Evolutionary conservation across 53 echinoderm and acorn worm genomes (phyloP).

Genomic region (Henricia sp.): DNA sequence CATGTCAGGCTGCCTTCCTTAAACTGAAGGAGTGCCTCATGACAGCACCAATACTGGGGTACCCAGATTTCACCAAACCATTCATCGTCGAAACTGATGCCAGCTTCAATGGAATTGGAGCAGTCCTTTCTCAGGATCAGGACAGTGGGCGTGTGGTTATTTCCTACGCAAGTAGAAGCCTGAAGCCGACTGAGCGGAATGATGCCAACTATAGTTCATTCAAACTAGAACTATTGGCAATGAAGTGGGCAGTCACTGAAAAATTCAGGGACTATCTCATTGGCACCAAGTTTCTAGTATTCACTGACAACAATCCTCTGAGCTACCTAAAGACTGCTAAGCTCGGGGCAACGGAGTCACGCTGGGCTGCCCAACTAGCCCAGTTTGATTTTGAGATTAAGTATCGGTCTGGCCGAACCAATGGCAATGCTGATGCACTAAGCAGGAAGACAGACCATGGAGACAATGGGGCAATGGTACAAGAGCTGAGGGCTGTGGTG

Average conservation of each 20-base stretch:
- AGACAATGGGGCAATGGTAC: not conserved
- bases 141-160: conserved; percentile 41
- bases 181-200: conserved; percentile 23
- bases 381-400: conserved; percentile 41
- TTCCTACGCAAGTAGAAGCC: conserved; percentile 48
- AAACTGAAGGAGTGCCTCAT: conserved; percentile 40
- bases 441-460: conserved; percentile 38
- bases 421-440: conserved; percentile 49
- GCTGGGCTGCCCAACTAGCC: conserved; percentile 48
- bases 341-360: conserved; percentile 35
- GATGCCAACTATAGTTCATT: conserved; percentile 54
- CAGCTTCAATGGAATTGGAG: conserved; percentile 54
- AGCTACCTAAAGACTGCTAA: conserved; percentile 56
- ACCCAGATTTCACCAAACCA: conserved; percentile 44
- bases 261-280: conserved; percentile 56
- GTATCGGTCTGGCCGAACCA: conserved; percentile 4
- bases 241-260: conserved; percentile 53
- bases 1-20: conserved; percentile 13
- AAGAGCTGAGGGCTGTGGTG: not conserved
- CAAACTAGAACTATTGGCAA: conserved; percentile 50
- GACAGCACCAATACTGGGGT: conserved; percentile 54
- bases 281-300: conserved; percentile 29
- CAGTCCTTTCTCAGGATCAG: conserved; percentile 58
- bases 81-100: conserved; percentile 58
- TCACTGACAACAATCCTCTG: conserved; percentile 55